phyloP scores from a whole-genome alignment of 2,797 vertebrate genomes.

The Ara ararauna region DNA sequence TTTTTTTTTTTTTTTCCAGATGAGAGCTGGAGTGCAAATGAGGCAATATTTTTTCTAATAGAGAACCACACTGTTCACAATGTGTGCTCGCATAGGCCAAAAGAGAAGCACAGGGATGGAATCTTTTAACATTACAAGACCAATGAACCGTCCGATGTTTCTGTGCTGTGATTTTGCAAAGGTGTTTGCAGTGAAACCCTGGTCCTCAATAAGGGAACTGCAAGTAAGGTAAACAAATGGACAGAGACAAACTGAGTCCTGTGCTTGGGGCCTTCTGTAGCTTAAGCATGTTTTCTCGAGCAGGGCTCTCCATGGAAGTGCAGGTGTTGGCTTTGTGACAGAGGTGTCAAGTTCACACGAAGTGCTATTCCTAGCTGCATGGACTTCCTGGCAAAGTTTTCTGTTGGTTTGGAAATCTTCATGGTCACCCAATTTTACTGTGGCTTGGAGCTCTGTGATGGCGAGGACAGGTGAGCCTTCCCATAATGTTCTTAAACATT shows the following conservation, averaged over 20 bases:
- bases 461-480: neutral
- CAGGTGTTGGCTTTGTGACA: rapidly evolving
- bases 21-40: neutral
- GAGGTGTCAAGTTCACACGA: neutral
- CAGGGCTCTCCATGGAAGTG: neutral
- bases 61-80: neutral
- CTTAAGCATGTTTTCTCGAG: rapidly evolving
- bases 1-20: neutral
- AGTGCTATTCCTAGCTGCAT: neutral
- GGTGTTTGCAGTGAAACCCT: neutral
- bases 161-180: neutral
- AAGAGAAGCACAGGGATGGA: neutral
- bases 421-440: neutral
- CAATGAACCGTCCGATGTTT: neutral
- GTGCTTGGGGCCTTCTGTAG: neutral
- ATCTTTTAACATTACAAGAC: neutral
- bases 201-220: neutral
- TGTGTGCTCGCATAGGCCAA: neutral
- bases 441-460: neutral
- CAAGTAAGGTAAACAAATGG: neutral
- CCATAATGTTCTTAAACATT: neutral
- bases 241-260: neutral
- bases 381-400: neutral
- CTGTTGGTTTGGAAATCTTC: neutral
- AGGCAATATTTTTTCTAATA: neutral